phyloP scores from a whole-genome alignment of 2,113 vertebrate species.

The Pterocles burchelli region DNA sequence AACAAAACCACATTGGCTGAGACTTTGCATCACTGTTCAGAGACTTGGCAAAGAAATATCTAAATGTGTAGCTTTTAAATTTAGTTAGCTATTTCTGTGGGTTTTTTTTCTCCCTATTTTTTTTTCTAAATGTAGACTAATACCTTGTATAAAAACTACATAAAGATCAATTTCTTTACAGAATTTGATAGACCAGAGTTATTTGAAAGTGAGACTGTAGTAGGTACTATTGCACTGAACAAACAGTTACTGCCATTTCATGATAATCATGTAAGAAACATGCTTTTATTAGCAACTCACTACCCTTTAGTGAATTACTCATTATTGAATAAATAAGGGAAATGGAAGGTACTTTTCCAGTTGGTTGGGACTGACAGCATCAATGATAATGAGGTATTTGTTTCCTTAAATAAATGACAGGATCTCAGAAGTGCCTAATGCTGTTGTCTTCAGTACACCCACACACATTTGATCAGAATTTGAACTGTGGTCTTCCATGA shows the following conservation, averaged over 20 bases:
- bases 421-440: not conserved
- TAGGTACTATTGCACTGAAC: not conserved
- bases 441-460: not conserved
- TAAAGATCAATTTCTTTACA: not conserved
- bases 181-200: not conserved
- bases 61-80: not conserved
- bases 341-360: constrained; percentile 37
- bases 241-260: not conserved
- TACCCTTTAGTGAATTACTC: constrained; percentile 47
- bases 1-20: not conserved
- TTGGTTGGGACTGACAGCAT: constrained; percentile 7
- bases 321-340: constrained; percentile 39
- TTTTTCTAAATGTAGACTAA: not conserved
- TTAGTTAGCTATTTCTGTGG: not conserved
- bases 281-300: constrained; percentile 44
- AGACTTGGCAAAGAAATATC: not conserved
- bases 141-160: not conserved
- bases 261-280: constrained; percentile 2
- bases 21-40: not conserved
- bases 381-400: constrained; percentile 40
- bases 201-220: not conserved
- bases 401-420: constrained; percentile 29
- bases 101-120: not conserved
- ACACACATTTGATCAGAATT: not conserved
- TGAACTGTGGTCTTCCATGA: not conserved